Evolutionary conservation across 2,797 vertebrate genomes (phyloP), one percentile per base, ranked within the genome.

Genomic region (Gambusia yucatana): DNA sequence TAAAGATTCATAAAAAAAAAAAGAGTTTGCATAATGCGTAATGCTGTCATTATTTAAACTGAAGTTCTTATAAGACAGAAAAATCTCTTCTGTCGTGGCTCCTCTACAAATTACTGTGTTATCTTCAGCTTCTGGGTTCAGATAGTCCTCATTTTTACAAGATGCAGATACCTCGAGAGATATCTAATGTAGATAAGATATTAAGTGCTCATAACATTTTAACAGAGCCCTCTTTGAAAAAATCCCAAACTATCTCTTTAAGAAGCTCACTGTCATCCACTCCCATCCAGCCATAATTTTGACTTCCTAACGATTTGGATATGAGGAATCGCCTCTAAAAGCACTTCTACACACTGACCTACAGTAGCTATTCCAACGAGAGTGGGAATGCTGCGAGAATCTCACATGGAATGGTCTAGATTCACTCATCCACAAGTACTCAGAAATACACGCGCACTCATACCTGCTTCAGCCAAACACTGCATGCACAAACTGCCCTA

Each of bases 261-360:
- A 69, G 84, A 86, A 91, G 91, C 91, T 84, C 91, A 86, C 92
- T 92, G 91, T 94, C 92, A 82, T 82, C 85, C 82, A 89, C 83
- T 90, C 33, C 76, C 81, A 75, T 84, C 91, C 90, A 82, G 82
- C 86, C 91, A 84, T 63, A 85, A 82, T 78, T 17, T 77, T 78
- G 50, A 89, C 88, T 89, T 91, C 87, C 89, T 89, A 83, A 89
- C 87, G 81, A 92, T 89, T 87, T 86, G 89, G 89, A 90, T 84
- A 91, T 86, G 90, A 94, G 84, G 87, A 92, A 90, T 93, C 82
- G 63, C 90, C 90, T 93, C 90, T 93, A 95, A 92, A 90, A 89
- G 92, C 90, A 89, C 92, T 89, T 95, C 89, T 93, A 94, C 79
- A 90, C 87, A 86, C 89, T 88, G 91, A 90, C 93, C 93, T 94